phyloP scores from a whole-genome alignment of 2,113 vertebrate species.

The Elaphurus davidianus region DNA sequence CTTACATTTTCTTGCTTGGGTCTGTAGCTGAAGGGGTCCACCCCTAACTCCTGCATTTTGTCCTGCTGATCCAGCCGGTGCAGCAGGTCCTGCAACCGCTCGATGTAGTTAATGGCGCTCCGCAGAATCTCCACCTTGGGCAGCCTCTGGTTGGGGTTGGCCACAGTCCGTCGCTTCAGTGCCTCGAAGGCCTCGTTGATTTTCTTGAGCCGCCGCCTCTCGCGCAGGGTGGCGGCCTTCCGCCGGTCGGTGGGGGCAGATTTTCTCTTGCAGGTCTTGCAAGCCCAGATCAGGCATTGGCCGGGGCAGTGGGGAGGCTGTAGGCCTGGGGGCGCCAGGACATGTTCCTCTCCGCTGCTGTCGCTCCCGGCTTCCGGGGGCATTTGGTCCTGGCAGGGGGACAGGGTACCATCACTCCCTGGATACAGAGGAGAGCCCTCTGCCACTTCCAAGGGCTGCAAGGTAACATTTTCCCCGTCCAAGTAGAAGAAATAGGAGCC shows the following conservation, averaged over 20 bases:
- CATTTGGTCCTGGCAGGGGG: conserved; percentile 89
- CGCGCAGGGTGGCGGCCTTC: conserved; percentile 95
- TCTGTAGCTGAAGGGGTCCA: conserved; percentile 82
- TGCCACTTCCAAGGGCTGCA: conserved; percentile 93
- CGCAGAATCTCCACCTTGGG: conserved; percentile 99
- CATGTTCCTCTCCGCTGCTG: conserved; percentile 95
- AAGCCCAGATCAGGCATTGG: conserved; percentile 98
- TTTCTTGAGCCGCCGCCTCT: conserved; percentile 95
- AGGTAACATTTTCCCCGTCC: conserved; percentile 91
- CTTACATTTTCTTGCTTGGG: conserved; percentile 89
- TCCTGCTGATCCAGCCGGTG: conserved; percentile 94
- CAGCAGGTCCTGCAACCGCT: conserved; percentile 93
- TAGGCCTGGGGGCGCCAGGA: conserved; percentile 93
- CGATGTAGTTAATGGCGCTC: conserved; percentile 98
- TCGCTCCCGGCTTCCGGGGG: conserved; percentile 90
- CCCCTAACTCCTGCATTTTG: conserved; percentile 83
- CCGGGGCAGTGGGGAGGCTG: conserved; percentile 92
- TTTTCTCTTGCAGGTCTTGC: conserved; percentile 96
- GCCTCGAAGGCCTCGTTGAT: conserved; percentile 99
- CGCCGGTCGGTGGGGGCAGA: conserved; percentile 94
- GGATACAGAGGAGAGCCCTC: conserved; percentile 93
- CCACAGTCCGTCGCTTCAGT: conserved; percentile 93
- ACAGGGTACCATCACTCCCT: conserved; percentile 90
- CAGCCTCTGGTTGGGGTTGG: conserved; percentile 96
- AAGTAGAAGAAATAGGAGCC: conserved; percentile 97